Evolutionary conservation across 1,140 invertebrate genomes (phyloP).

Genomic region (Achroia grisella): DNA sequence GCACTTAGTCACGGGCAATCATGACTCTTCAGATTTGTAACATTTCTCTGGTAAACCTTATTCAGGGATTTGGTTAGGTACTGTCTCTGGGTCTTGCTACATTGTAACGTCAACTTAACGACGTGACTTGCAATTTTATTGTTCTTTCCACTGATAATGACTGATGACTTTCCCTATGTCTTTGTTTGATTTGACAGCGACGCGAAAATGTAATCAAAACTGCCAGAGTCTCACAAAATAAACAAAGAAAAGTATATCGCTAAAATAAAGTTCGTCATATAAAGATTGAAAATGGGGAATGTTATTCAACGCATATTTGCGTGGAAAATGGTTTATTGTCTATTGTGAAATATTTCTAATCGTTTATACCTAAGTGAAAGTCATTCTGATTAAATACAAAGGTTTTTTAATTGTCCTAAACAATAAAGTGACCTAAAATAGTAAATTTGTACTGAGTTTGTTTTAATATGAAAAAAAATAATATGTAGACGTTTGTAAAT

Average conservation of each 20-base stretch:
- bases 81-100: slow-evolving; percentile 9
- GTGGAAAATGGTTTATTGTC: no score
- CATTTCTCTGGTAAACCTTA: slow-evolving; percentile 23
- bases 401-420: no score
- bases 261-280: no score
- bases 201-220: slow-evolving; percentile 61
- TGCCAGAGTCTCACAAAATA: slow-evolving; percentile 29
- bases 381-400: no score
- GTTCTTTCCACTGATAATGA: slow-evolving; percentile 59
- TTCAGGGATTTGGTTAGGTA: slow-evolving; percentile 14
- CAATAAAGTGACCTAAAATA: no score
- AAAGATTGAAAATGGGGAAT: no score
- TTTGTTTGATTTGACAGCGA: slow-evolving; percentile 61
- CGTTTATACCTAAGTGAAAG: no score
- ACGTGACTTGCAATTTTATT: slow-evolving; percentile 61
- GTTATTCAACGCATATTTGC: no score
- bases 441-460: no score
- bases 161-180: slow-evolving; percentile 59
- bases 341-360: no score
- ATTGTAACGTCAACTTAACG: slow-evolving; percentile 51
- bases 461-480: no score
- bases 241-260: slow-evolving; percentile 31
- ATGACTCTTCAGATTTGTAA: slow-evolving; percentile 27
- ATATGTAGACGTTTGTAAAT: no score
- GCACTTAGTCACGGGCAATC: slow-evolving; percentile 12